A percentile compares a stretch with the other conserved stretches of the same genome.
Evolutionary conservation across 53 echinoderm and acorn worm genomes (phyloP).

Genomic region (Actinopyga echinites): DNA sequence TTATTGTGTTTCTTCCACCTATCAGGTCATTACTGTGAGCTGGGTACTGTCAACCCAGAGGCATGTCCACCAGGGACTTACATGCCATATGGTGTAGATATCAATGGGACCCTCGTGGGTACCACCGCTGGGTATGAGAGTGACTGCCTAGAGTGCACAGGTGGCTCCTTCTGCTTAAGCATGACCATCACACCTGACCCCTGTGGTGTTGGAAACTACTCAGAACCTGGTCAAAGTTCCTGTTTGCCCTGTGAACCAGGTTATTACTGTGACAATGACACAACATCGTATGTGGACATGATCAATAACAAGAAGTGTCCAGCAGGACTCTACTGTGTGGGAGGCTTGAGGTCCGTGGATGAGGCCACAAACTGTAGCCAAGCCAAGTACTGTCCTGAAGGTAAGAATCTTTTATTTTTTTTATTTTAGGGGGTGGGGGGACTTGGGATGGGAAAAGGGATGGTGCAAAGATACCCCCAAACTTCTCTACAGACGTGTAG

Average conservation of each 20-base stretch:
- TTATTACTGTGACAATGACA: conserved; percentile 89
- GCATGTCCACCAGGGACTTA: conserved; percentile 85
- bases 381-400: conserved; percentile 89
- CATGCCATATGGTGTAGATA: conserved; percentile 89
- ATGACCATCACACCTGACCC: conserved; percentile 67
- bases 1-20: neutral
- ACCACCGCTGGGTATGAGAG: conserved; percentile 83
- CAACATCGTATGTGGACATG: conserved; percentile 86
- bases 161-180: conserved; percentile 78
- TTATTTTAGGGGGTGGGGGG: too few species aligned
- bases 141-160: conserved; percentile 88
- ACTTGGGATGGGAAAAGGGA: too few species aligned
- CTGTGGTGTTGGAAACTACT: conserved; percentile 75
- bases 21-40: conserved; percentile 93
- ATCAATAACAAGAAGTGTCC: conserved; percentile 83
- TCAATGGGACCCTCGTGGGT: conserved; percentile 58
- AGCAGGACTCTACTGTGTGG: conserved; percentile 80
- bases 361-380: conserved; percentile 77
- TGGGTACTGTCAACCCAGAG: conserved; percentile 77
- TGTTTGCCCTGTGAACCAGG: conserved; percentile 85
- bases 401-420: conserved; percentile 42
- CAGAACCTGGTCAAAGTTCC: conserved; percentile 70
- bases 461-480: too few species aligned
- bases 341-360: conserved; percentile 59
- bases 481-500: too few species aligned